Evolutionary conservation across 1,140 invertebrate species (phyloP).

Genomic region (Yoshiicerus persimilis): DNA sequence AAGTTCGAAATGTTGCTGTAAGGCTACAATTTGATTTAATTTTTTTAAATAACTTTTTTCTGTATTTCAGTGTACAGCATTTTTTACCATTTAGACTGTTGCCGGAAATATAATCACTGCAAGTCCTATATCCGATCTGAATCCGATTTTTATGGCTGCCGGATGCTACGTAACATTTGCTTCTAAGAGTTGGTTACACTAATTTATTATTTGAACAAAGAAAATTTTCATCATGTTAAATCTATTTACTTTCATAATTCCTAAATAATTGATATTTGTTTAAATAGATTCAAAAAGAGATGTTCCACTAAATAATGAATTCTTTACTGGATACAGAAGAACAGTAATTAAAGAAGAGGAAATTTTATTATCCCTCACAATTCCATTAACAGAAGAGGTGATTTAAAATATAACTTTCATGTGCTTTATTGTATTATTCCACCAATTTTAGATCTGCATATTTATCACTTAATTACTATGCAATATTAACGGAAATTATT

Average conservation of each 20-base stretch:
- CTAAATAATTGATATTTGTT: not conserved
- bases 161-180: slow-evolving; percentile 48
- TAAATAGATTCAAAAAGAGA: slow-evolving; percentile 50
- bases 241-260: too few species aligned
- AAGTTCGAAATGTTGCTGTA: slow-evolving; percentile 63
- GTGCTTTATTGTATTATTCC: too few species aligned
- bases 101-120: slow-evolving; percentile 64
- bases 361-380: slow-evolving; percentile 56
- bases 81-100: too few species aligned
- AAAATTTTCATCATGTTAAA: too few species aligned
- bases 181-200: not conserved
- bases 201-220: not conserved
- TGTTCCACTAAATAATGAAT: slow-evolving; percentile 58
- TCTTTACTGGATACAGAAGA: slow-evolving; percentile 61
- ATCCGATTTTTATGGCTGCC: slow-evolving; percentile 60
- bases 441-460: too few species aligned
- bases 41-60: not conserved
- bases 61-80: too few species aligned
- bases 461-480: too few species aligned
- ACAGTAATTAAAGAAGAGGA: slow-evolving; percentile 57
- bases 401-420: not conserved
- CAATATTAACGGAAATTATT: not conserved
- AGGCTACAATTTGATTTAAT: not conserved
- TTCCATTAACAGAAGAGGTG: slow-evolving; percentile 52
- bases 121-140: slow-evolving; percentile 63